Conservation (phyloP, 2,888 invertebrate species). For the Hirtodrosophila trivittata region DNA sequence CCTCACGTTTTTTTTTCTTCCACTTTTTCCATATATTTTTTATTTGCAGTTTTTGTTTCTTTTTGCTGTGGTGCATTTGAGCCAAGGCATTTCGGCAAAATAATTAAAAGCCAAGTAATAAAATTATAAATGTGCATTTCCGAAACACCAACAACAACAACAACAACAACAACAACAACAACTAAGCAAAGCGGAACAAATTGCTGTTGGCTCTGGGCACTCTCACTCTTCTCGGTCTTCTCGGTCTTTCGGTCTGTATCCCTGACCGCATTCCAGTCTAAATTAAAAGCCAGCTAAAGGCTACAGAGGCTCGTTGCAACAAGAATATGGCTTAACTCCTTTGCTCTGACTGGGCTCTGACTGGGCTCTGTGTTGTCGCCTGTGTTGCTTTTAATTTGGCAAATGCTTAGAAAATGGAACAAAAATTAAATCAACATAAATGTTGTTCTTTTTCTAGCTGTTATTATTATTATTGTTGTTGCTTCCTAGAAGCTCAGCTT, state of each 20-base stretch:
- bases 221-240: background rate
- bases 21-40: no score
- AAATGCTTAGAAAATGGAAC: constrained; percentile 60
- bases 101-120: constrained; percentile 60
- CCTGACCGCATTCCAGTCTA: constrained; percentile 66
- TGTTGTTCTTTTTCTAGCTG: constrained; percentile 16
- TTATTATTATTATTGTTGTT: no score
- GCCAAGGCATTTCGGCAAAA: constrained; percentile 47
- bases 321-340: constrained; percentile 20
- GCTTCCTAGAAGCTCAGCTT: constrained; percentile 13
- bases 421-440: constrained; percentile 64
- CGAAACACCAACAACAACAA: constrained; percentile 23
- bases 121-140: constrained; percentile 64
- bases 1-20: background rate
- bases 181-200: constrained; percentile 5
- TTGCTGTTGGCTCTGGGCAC: constrained; percentile 7
- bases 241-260: background rate
- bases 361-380: constrained; percentile 29
- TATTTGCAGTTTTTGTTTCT: constrained; percentile 20
- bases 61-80: constrained; percentile 26
- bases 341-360: constrained; percentile 1
- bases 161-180: constrained; percentile 2
- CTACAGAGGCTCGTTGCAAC: no score
- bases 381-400: constrained; percentile 58
- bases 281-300: constrained; percentile 59